Evolutionary conservation across 1,140 invertebrate genomes (phyloP).

Genomic region (Agrypnia vestita): DNA sequence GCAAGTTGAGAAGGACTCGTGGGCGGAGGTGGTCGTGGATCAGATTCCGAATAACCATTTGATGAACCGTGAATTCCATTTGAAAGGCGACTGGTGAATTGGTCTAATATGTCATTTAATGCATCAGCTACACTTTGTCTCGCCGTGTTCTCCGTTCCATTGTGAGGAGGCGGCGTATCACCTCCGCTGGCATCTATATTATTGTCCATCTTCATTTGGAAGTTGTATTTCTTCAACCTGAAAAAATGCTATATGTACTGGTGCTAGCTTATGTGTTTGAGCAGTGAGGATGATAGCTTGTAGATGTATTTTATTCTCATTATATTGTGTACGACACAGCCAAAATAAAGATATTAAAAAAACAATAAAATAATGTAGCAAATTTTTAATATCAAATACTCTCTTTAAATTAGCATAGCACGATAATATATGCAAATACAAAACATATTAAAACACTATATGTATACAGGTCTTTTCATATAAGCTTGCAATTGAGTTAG

Average conservation of each 20-base stretch:
- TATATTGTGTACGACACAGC: no score
- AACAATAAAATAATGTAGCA: no score
- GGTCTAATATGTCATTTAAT: conserved; percentile 54
- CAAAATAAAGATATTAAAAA: no score
- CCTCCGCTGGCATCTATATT: conserved; percentile 56
- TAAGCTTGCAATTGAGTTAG: no score
- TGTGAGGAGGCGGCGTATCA: conserved; percentile 54
- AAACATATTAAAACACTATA: no score
- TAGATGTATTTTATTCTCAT: no score
- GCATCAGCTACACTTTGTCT: conserved; percentile 51
- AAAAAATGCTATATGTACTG: neutral
- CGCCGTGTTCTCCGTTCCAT: conserved; percentile 53
- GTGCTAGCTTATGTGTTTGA: no score
- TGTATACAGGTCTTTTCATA: no score
- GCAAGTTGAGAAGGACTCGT: conserved; percentile 64
- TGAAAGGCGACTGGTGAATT: conserved; percentile 51
- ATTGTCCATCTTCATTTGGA: conserved; percentile 60
- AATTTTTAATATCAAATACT: no score
- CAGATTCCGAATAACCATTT: conserved; percentile 32
- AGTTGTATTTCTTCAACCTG: neutral
- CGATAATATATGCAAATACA: no score
- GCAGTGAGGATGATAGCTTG: no score
- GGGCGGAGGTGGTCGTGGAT: conserved; percentile 63
- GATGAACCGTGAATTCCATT: conserved; percentile 44
- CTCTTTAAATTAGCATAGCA: no score